Base-by-base conservation (phyloP, 2,888 invertebrate species). In the Liopterus haemorrhoidalis region DNA sequence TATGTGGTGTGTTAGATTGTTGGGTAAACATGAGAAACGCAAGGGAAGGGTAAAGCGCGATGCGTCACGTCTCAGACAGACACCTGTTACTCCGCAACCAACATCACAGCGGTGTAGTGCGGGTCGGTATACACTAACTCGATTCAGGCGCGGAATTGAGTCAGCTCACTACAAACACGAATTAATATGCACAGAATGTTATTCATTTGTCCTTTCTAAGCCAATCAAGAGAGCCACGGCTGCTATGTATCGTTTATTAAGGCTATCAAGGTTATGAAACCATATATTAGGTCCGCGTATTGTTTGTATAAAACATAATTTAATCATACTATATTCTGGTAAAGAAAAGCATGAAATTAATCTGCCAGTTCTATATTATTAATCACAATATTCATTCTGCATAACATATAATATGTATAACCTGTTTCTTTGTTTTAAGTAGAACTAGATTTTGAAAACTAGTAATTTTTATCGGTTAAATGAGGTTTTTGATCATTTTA, bases 1-100 rank as follows among this genome's bases (percentile, higher is more conserved):
- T 42, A 42, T 42, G 41, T n/a, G n/a, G n/a, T 24, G 30, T 28
- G 30, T 19, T 21, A 25, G 33, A 42, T 42, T 27, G 27, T 11
- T 15, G 16, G 24, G 41, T 40, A 40, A 40, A 40, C 30, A 40
- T 21, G 20, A 24, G 15, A 9, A 14, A 21, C 21, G 33, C n/a
- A 14, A 5, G 8, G 12, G 14, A 12, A 15, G 18, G 40, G 40
- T 20, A 12, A 19, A 14, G 12, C 14, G 22, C 33, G n/a, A n/a
- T 21, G 22, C 22, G 14, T 12, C 24, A 5, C 25, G 21, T 20
- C n/a, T n/a, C n/a, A 8, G 15, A 8, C 35, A 11, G 25, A 24
- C 41, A 42, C 41, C 41, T 42, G 41, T 42, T 18, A 24, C 33
- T n/a, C 35, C 4, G 21, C 12, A 20, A 35, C 25, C 6, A 41